Evolutionary conservation across 2,888 invertebrate species (phyloP), one percentile per base, ranked within the genome.

Genomic region (Eilema griseolum): DNA sequence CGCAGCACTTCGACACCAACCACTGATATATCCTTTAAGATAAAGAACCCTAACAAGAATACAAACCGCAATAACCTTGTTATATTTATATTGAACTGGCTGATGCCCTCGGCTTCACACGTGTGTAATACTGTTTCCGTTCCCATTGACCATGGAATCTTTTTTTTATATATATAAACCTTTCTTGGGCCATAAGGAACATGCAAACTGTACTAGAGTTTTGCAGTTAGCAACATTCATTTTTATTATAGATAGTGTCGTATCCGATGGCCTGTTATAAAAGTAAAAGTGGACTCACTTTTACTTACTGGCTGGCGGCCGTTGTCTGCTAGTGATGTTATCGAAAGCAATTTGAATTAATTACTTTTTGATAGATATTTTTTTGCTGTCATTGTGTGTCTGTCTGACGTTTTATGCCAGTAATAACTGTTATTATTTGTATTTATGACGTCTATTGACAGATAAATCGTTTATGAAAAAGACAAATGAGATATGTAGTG

Each of bases 251-350:
- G 16, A 61, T 63, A 69, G 62, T n/a, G 63, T 52, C 61, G 59
- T 70, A 66, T 68, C 64, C 66, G 72, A 73, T 76, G 78, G 69
- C 73, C 66, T 67, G 70, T 70, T 61, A 79, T 76, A 83, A 88
- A 88, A 88, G 88, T 88, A 88, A 88, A 88, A 88, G 88, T 86
- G 64, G 72, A 75, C 75, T 73, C 86, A 84, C 88, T 88, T 87
- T 83, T 87, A 81, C 78, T 73, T 61, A 65, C 61, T 56, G 37
- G 56, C 64, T 69, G 37, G 70, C 67, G 66, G 66, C 60, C 75
- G 72, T 46, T 65, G 67, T 24, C 70, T 71, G 73, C 74, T 37
- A 41, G 23, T 72, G 70, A 71, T 72, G 63, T 67, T 71, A 72
- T 71, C 61, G 61, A 75, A 67, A 76, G 72, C 77, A 76, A 65